Evolutionary conservation across 1,140 invertebrate genomes (phyloP).

Genomic region (fruit fly (Drosophila melanogaster)): Release_6_plus_ISO1_MT NC_004354.4:5472001-5472500

Average conservation of each 20-base stretch:
- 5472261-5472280: constrained; percentile 5
- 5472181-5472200: not conserved
- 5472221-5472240: not conserved
- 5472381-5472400: constrained; percentile 15
- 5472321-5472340: not conserved
- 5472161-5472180: constrained; percentile 2
- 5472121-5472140: not conserved
- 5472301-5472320: not conserved
- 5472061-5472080: no score
- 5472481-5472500: constrained; percentile 1
- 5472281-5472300: not conserved
- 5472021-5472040: no score
- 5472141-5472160: constrained; percentile 12
- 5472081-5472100: no score
- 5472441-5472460: constrained; percentile 7
- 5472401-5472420: not conserved
- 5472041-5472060: no score
- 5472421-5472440: constrained; percentile 19
- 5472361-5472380: constrained; percentile 19
- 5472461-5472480: not conserved
- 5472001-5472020: no score
- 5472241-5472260: constrained; percentile 10
- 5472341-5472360: constrained; percentile 20
- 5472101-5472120: no score
- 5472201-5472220: constrained; percentile 39